Conservation (phyloP, 2,888 invertebrate species). For the Eupithecia pulchellata region DNA sequence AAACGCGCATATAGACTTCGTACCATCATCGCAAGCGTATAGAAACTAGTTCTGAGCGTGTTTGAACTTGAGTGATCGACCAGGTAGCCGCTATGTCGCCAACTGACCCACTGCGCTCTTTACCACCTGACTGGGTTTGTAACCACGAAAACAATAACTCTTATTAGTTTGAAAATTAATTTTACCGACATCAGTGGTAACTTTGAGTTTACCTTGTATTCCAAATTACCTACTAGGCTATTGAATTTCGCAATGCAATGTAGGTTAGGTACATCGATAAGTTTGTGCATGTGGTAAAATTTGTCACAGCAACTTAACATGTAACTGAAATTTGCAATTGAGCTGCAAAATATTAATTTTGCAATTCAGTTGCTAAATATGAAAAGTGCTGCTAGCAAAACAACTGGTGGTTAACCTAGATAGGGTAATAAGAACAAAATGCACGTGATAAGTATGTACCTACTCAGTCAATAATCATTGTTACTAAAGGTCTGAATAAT, state of each 20-base stretch:
- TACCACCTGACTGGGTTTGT: constrained; percentile 50
- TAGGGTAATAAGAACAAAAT: background rate
- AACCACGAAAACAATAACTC: constrained; percentile 34
- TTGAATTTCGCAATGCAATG: background rate
- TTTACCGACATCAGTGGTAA: constrained; percentile 15
- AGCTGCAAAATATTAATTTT: background rate
- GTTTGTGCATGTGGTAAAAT: background rate
- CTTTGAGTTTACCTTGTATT: background rate
- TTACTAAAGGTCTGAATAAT: no score
- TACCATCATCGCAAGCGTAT: constrained; percentile 8
- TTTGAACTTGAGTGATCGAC: constrained; percentile 38
- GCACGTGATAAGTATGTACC: background rate
- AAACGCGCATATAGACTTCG: background rate
- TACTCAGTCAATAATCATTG: no score
- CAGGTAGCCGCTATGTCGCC: constrained; percentile 50
- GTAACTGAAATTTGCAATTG: background rate
- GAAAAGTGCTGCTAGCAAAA: background rate
- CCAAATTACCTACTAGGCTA: no score
- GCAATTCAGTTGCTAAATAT: background rate
- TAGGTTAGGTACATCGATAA: constrained; percentile 1
- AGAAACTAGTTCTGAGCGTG: constrained; percentile 37
- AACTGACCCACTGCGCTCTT: constrained; percentile 56
- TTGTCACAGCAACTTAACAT: constrained; percentile 4
- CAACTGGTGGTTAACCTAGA: constrained; percentile 1
- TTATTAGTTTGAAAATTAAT: constrained; percentile 19